Percentiles rank a stretch among this genome's conserved stretches.
phyloP scores from a whole-genome alignment of 2,888 invertebrate species.

The Acanthosepion pharaonis region DNA sequence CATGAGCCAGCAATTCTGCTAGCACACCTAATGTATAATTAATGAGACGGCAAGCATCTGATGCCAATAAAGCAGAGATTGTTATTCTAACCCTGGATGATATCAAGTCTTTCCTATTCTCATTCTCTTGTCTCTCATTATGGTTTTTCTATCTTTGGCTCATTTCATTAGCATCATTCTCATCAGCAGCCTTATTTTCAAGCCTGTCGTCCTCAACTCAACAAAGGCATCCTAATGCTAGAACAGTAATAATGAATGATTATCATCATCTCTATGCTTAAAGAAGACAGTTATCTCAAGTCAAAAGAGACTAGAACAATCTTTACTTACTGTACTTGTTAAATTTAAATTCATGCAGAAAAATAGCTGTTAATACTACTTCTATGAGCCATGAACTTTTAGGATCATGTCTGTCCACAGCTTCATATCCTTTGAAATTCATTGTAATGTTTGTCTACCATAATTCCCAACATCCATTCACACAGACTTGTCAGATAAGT shows the following conservation, averaged over 20 bases:
- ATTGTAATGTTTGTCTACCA: too few species aligned
- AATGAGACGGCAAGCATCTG: conserved; percentile 33
- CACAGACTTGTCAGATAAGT: too few species aligned
- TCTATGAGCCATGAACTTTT: too few species aligned
- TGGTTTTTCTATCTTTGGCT: background rate
- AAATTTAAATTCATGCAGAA: background rate
- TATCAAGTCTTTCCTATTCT: background rate
- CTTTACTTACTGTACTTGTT: background rate
- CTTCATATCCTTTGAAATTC: too few species aligned
- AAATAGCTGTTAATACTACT: background rate
- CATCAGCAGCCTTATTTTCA: background rate
- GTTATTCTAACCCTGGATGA: background rate
- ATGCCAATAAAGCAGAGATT: conserved; percentile 33
- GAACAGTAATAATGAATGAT: background rate
- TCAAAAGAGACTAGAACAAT: background rate
- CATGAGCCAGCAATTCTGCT: background rate
- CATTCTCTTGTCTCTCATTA: background rate
- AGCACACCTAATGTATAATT: conserved; percentile 33
- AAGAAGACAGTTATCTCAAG: background rate
- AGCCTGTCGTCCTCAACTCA: background rate
- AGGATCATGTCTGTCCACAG: too few species aligned
- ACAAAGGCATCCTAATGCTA: background rate
- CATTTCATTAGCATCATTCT: background rate
- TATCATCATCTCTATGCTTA: background rate
- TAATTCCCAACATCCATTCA: too few species aligned